Conservation (phyloP, 2,797 vertebrate species). For the Pseudocheirus occidentalis region DNA sequence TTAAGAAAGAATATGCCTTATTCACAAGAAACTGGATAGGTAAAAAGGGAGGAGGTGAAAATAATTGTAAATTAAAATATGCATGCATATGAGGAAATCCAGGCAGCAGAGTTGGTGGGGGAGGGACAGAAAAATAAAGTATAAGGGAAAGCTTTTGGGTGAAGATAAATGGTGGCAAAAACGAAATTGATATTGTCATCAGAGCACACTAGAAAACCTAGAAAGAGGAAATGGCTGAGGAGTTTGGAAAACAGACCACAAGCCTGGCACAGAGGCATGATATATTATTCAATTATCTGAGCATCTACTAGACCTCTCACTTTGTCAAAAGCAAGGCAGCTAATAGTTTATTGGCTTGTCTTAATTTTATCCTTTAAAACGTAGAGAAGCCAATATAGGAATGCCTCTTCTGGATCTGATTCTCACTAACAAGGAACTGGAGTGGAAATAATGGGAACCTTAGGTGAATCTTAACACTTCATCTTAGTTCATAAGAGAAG, state of each 20-base stretch:
- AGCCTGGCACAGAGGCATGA: not conserved
- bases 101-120: not conserved
- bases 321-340: not conserved
- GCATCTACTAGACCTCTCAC: not conserved
- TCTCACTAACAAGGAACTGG: not conserved
- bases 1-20: not conserved
- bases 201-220: not conserved
- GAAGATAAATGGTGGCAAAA: not conserved
- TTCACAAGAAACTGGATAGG: not conserved
- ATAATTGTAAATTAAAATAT: not conserved
- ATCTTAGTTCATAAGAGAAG: not conserved
- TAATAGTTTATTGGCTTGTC: not conserved
- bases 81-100: not conserved
- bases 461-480: not conserved
- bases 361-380: not conserved
- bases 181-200: not conserved
- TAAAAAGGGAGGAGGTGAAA: not conserved
- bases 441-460: not conserved
- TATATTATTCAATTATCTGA: slow-evolving; percentile 4
- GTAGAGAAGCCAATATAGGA: not conserved
- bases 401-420: not conserved
- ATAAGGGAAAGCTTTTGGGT: not conserved
- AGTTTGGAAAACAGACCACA: not conserved
- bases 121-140: not conserved
- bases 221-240: not conserved